These are phyloP conservation scores for Diglossa cyanea DNA, from an alignment of 2,797 vertebrate genomes.

Conservation along the genomic window DNA sequence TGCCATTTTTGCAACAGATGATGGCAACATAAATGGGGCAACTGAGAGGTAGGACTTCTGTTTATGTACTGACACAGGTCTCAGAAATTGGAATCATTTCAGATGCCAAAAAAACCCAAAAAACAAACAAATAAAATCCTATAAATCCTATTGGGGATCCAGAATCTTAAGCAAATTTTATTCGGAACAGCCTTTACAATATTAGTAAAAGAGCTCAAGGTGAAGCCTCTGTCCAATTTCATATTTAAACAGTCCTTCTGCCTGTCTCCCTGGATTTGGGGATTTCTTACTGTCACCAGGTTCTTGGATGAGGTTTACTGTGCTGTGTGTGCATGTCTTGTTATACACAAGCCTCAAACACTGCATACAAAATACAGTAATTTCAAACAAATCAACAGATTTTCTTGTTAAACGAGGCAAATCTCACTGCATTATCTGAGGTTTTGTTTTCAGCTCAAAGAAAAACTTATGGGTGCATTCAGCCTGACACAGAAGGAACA, in stretches of 20 bases:
- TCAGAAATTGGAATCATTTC: neutral
- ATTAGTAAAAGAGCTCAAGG: neutral
- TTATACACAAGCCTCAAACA: neutral
- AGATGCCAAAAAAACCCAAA: neutral
- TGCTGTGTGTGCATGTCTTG: neutral
- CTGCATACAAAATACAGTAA: neutral
- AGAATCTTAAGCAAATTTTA: neutral
- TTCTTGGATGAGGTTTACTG: neutral
- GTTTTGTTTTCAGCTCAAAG: neutral
- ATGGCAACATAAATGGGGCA: neutral
- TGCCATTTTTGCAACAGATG: neutral
- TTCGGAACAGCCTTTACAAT: neutral
- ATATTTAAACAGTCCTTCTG: neutral
- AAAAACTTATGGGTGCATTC: neutral
- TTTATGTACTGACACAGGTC: neutral
- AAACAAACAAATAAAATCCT: neutral
- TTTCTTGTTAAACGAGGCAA: neutral
- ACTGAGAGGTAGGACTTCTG: neutral
- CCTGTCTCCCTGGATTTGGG: neutral
- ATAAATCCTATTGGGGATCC: neutral
- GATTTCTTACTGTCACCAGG: neutral
- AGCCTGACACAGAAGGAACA: neutral
- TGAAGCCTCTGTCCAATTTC: neutral
- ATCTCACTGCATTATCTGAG: neutral
- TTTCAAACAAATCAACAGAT: neutral